Evolutionary conservation across 2,888 invertebrate genomes (phyloP).

Genomic region (Cryptops parisi): DNA sequence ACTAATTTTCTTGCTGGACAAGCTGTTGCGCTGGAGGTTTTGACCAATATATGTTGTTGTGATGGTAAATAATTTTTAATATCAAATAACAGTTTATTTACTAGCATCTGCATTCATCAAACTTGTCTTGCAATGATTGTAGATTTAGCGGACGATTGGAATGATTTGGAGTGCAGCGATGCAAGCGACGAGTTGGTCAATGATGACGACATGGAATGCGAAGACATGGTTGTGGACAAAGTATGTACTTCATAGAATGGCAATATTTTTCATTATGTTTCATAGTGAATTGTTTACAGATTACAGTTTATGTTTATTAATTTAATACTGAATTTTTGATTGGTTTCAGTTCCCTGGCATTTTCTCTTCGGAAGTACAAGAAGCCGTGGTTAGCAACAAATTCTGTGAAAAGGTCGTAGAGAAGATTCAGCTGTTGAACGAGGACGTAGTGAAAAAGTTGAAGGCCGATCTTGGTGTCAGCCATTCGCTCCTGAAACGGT

Average conservation of each 20-base stretch:
- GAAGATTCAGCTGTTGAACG: constrained; percentile 31
- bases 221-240: constrained; percentile 17
- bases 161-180: constrained; percentile 26
- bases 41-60: constrained; percentile 52
- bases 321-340: too few species aligned
- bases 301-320: neutral
- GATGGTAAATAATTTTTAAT: constrained; percentile 38
- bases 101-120: too few species aligned
- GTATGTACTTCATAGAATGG: too few species aligned
- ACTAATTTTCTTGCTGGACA: constrained; percentile 53
- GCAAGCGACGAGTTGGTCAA: constrained; percentile 24
- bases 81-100: neutral
- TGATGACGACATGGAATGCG: constrained; percentile 18
- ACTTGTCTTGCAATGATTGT: too few species aligned
- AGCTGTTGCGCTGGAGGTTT: constrained; percentile 50
- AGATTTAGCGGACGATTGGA: constrained; percentile 27
- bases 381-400: constrained; percentile 43
- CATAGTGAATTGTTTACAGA: too few species aligned
- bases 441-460: neutral
- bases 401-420: constrained; percentile 46
- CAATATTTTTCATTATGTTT: too few species aligned
- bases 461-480: neutral
- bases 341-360: constrained; percentile 15
- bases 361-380: constrained; percentile 39
- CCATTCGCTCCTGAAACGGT: neutral